Base-by-base conservation (phyloP, 2,797 vertebrate species). In the Myotis findleyi region DNA sequence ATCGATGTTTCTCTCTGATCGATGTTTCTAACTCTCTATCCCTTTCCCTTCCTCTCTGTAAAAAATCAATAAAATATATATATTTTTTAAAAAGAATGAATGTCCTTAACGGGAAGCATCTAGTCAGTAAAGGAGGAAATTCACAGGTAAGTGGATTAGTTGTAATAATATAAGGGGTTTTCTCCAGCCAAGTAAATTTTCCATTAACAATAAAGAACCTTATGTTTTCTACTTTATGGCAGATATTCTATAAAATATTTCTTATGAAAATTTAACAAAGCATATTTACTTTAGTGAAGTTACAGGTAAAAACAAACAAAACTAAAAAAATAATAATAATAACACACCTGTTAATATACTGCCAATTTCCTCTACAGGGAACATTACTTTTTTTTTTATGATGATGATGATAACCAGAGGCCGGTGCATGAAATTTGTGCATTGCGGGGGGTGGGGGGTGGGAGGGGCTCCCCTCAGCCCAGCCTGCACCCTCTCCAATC, bases 291-390 rank as follows among this genome's bases (percentile, higher is more conserved):
- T 92, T 95, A 81, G 80, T 97, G 59, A 96, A 89, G 82, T 95
- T 95, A 96, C 27, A 92, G 83, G 68, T 95, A 97, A 64, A 64
- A 36, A 25, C n/a, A 68, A 36, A 55, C 23, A 21, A 21, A 38
- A 87, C 25, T 59, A 64, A n/a, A 16, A 16, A 16, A 96, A 83
- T 27, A 59, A 27, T 59, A 59, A 59, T 59, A 59, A 59, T 27
- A 59, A 59, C 25, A 59, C 71, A 57, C 11, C 62, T 96, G 64
- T 81, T 96, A 97, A 96, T 95, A 88, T 21, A 72, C 75, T 91
- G 93, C 96, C 91, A 90, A 90, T 7, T 20, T 53, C 53, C 55
- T 91, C 71, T 91, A 47, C 59, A 87, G 69, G n/a, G 66, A 53
- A 76, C 3, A 66, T 73, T 66, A 18, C 17, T n/a, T 44, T 68